Percentiles rank a stretch among this genome's conserved stretches.
These are phyloP conservation scores for Hofmannophila pseudospretella DNA, from an alignment of 2,888 invertebrate species.

Conservation along the genomic window DNA sequence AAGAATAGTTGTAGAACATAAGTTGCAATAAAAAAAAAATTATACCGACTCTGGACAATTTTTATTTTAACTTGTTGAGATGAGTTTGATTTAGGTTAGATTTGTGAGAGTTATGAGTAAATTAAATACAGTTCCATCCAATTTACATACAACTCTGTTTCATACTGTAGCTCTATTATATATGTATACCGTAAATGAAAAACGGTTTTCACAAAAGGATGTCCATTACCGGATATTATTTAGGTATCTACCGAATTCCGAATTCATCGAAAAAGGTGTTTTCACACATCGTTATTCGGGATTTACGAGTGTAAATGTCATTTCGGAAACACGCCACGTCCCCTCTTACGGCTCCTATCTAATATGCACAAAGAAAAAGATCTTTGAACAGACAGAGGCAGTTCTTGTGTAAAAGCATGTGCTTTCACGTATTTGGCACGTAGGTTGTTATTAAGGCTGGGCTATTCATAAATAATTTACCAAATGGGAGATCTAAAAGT, in stretches of 20 bases:
- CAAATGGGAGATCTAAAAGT: constrained; percentile 44
- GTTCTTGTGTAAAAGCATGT: constrained; percentile 47
- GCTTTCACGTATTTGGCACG: constrained; percentile 50
- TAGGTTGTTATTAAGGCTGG: constrained; percentile 47
- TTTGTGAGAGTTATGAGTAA: no score
- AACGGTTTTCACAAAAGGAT: not conserved
- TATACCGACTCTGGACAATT: no score
- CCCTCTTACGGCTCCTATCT: constrained; percentile 47
- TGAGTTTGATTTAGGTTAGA: no score
- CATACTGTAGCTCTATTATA: no score
- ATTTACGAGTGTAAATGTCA: constrained; percentile 48
- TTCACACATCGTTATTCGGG: constrained; percentile 53
- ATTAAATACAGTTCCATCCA: no score
- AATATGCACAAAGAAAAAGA: constrained; percentile 68
- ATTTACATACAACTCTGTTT: no score
- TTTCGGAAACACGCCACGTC: constrained; percentile 53
- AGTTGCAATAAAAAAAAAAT: no score
- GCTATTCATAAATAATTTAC: constrained; percentile 67
- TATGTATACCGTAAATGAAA: not conserved
- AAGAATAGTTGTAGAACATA: no score
- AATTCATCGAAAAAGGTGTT: constrained; percentile 17
- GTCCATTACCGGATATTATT: constrained; percentile 5
- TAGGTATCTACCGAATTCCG: constrained; percentile 1
- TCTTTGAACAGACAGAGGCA: constrained; percentile 41
- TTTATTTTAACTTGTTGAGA: no score